Conservation (phyloP, 2,113 vertebrate species). For the Pionites leucogaster region DNA sequence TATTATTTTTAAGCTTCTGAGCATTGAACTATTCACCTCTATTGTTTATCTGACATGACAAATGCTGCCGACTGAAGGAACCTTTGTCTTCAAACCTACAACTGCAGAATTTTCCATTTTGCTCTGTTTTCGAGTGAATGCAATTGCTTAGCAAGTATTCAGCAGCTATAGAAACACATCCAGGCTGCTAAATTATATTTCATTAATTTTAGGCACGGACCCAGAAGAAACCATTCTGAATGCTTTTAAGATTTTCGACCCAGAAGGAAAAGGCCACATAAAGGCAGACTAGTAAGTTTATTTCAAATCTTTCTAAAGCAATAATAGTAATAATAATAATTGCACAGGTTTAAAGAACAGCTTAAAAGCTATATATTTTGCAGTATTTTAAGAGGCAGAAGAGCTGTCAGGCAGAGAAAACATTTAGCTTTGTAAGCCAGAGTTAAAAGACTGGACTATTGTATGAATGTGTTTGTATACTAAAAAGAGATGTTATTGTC, state of each 20-base stretch:
- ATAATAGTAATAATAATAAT: not conserved
- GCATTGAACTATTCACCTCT: conserved; percentile 67
- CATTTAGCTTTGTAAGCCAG: not conserved
- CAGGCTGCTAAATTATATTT: not conserved
- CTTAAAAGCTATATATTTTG: not conserved
- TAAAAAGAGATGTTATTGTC: conserved; percentile 59
- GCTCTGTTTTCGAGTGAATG: conserved; percentile 24
- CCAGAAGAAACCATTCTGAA: conserved; percentile 90
- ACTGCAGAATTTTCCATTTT: conserved; percentile 54
- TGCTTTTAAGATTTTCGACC: conserved; percentile 91
- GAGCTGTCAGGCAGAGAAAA: not conserved
- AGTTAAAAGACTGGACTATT: not conserved
- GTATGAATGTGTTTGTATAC: conserved; percentile 2
- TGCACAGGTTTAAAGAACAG: not conserved
- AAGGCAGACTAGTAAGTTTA: conserved; percentile 88
- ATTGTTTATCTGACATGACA: conserved; percentile 69
- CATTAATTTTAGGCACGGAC: conserved; percentile 82
- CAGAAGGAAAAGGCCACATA: conserved; percentile 84
- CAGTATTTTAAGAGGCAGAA: not conserved
- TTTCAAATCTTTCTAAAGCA: not conserved
- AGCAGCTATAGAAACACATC: conserved; percentile 2
- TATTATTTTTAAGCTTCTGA: conserved; percentile 72
- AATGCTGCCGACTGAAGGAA: conserved; percentile 52
- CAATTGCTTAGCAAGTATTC: conserved; percentile 36
- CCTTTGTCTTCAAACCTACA: conserved; percentile 54